phyloP scores from a whole-genome alignment of 2,113 vertebrate species.

The Pomatorhinus ruficollis region DNA sequence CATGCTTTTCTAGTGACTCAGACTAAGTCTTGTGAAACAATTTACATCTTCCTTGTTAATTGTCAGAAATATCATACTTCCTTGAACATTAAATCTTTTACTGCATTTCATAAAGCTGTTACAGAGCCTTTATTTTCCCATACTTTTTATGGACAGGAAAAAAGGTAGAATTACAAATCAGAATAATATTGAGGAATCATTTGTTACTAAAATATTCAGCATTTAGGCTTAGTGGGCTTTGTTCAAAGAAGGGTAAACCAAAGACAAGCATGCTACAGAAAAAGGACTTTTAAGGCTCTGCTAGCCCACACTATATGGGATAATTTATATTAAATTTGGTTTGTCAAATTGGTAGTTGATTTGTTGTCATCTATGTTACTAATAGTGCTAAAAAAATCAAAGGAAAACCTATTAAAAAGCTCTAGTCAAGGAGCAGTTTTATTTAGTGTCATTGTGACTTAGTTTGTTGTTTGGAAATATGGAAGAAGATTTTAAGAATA shows the following conservation, averaged over 20 bases:
- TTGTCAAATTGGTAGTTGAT: not conserved
- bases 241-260: not conserved
- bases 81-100: not conserved
- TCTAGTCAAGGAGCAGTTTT: not conserved
- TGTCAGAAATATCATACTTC: not conserved
- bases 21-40: not conserved
- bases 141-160: not conserved
- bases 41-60: not conserved
- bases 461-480: not conserved
- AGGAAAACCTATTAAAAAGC: not conserved
- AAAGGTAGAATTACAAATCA: not conserved
- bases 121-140: not conserved
- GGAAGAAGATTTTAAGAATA: not conserved
- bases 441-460: not conserved
- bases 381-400: not conserved
- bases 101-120: not conserved
- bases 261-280: not conserved
- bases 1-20: not conserved
- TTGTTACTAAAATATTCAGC: not conserved
- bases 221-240: not conserved
- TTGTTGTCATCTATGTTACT: not conserved
- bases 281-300: not conserved
- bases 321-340: not conserved
- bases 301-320: not conserved
- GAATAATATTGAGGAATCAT: not conserved